Conservation (phyloP, 2,113 vertebrate genomes). For the Plecturocebus donacophilus region DNA sequence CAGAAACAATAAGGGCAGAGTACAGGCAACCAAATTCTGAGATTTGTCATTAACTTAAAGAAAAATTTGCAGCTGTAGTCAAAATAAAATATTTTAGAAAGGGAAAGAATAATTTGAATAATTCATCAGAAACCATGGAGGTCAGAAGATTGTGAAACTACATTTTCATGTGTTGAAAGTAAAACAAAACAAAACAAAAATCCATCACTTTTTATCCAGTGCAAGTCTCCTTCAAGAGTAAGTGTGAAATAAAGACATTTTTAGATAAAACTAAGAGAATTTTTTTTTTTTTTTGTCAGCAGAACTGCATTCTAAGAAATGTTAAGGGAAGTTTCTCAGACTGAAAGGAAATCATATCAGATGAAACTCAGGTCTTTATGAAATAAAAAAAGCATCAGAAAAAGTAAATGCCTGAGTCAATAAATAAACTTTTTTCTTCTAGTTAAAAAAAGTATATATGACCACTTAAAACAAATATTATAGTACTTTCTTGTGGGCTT, state of each 20-base stretch:
- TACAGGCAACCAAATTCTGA: background rate
- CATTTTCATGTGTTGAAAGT: background rate
- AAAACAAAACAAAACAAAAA: background rate
- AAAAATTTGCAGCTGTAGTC: background rate
- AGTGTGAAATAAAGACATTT: constrained; percentile 10
- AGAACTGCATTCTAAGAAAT: background rate
- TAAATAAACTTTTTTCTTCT: background rate
- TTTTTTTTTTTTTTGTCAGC: constrained; percentile 4
- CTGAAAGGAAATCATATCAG: background rate
- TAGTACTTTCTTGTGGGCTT: background rate
- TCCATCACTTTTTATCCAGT: background rate
- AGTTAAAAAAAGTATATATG: background rate
- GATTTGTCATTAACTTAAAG: background rate
- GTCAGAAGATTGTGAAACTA: background rate
- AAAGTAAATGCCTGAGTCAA: background rate
- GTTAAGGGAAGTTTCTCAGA: background rate
- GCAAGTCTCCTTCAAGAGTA: background rate
- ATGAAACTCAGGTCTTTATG: background rate
- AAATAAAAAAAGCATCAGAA: background rate
- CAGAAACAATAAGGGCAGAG: background rate
- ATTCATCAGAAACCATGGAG: constrained; percentile 37
- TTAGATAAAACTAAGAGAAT: constrained; percentile 22
- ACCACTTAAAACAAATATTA: background rate
- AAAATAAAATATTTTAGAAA: constrained; percentile 31
- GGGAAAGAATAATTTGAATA: constrained; percentile 43